phyloP scores from a whole-genome alignment of 35 echinoderm and acorn worm genomes.

The Ophioderma brevispina region DNA sequence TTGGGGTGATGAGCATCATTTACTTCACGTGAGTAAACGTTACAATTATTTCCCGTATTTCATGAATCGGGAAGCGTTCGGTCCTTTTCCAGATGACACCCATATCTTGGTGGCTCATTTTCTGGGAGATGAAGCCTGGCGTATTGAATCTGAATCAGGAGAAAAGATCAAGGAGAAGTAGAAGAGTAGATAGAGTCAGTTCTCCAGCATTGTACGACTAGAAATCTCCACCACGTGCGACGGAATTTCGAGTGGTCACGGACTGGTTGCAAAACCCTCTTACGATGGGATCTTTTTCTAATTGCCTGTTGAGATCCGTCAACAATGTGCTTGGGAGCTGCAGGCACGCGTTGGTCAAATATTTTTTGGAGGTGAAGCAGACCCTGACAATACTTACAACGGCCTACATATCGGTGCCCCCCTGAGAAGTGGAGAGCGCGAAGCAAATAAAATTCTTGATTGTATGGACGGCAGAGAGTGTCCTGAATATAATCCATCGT shows the following conservation, averaged over 20 bases:
- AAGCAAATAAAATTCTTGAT: neutral
- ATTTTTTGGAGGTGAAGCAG: constrained; percentile 57
- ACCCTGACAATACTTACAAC: too few species aligned
- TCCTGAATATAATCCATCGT: neutral
- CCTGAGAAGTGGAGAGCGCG: neutral
- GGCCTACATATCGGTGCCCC: neutral
- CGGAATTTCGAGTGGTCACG: constrained; percentile 10
- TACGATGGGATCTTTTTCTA: constrained; percentile 18
- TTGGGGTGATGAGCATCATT: constrained; percentile 27
- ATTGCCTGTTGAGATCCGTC: constrained; percentile 27
- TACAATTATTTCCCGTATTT: constrained; percentile 30
- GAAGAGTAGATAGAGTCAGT: constrained; percentile 6
- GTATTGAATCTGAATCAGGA: constrained; percentile 23
- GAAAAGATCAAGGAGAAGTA: constrained; percentile 28
- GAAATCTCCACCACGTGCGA: constrained; percentile 8
- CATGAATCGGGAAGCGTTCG: constrained; percentile 31
- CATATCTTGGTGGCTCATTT: constrained; percentile 9
- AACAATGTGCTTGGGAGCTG: neutral
- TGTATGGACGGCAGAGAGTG: constrained; percentile 3
- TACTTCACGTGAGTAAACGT: neutral
- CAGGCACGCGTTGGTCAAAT: constrained; percentile 28
- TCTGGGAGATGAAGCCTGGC: constrained; percentile 30
- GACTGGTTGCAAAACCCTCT: constrained; percentile 34
- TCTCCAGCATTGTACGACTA: constrained; percentile 30
- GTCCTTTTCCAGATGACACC: constrained; percentile 30